These are phyloP conservation scores for Gasterosteus nipponicus DNA, from an alignment of 2,113 vertebrate genomes.

Conservation along the genomic window DNA sequence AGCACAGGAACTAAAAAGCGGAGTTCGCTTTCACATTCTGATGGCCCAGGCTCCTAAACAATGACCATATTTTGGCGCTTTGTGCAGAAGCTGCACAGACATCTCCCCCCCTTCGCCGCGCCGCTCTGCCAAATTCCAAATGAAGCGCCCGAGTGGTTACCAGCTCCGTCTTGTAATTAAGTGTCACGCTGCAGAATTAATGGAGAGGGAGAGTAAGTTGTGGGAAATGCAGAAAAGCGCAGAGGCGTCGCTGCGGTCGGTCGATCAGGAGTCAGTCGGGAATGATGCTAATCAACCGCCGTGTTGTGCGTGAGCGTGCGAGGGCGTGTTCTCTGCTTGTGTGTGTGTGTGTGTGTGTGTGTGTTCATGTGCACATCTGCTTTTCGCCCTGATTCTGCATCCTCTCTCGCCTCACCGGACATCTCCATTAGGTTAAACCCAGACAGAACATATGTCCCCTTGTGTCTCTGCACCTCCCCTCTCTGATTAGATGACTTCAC, in stretches of 20 bases:
- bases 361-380: conserved; percentile 4
- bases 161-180: conserved; percentile 70
- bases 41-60: conserved; percentile 53
- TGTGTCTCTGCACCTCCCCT: conserved; percentile 25
- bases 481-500: conserved; percentile 57
- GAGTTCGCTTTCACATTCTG: conserved; percentile 39
- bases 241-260: conserved; percentile 18
- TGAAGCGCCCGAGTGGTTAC: conserved; percentile 51
- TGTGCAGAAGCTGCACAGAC: conserved; percentile 30
- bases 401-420: neutral
- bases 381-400: neutral
- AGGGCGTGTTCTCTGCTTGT: neutral
- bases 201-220: conserved; percentile 33
- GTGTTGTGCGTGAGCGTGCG: neutral
- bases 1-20: conserved; percentile 16
- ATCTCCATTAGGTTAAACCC: neutral
- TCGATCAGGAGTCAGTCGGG: conserved; percentile 23
- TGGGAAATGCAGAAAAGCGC: conserved; percentile 25
- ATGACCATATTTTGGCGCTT: conserved; percentile 48
- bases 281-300: neutral
- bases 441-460: neutral
- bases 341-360: neutral
- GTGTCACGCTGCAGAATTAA: conserved; percentile 61
- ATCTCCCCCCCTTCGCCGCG: conserved; percentile 54
- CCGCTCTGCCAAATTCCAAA: conserved; percentile 62